A percentile compares a stretch with the other conserved stretches of the same genome.
Conservation (phyloP, 2,888 invertebrate genomes). For the Artemia sinica region DNA sequence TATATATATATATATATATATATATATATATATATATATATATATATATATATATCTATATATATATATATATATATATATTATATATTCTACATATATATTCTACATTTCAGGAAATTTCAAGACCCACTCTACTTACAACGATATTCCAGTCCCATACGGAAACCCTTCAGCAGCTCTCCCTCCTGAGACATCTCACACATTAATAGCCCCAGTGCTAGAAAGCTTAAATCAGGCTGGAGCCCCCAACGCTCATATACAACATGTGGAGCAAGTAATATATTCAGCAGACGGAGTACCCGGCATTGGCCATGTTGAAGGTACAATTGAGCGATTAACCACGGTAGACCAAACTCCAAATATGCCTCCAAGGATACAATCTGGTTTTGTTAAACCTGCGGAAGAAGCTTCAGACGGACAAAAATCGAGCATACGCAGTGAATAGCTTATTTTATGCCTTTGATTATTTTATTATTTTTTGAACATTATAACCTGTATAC, state of each 20-base stretch:
- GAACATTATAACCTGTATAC: no score
- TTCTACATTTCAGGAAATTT: background rate
- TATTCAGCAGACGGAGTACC: slow-evolving; percentile 18
- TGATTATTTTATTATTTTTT: no score
- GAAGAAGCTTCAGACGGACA: no score
- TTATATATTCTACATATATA: no score
- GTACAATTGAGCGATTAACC: slow-evolving; percentile 17
- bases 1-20: no score
- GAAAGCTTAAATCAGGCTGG: slow-evolving; percentile 17
- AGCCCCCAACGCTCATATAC: slow-evolving; percentile 17
- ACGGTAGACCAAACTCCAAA: slow-evolving; percentile 14
- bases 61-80: no score
- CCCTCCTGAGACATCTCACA: slow-evolving; percentile 3
- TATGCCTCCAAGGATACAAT: background rate
- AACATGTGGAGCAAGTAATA: slow-evolving; percentile 18
- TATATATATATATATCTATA: no score
- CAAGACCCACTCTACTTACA: slow-evolving; percentile 1
- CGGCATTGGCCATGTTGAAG: slow-evolving; percentile 18
- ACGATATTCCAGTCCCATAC: background rate
- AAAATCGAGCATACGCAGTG: no score
- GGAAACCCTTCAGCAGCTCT: slow-evolving; percentile 10
- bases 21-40: no score
- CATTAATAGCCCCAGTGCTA: slow-evolving; percentile 17
- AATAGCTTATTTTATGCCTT: no score
- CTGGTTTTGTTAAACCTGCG: background rate